A percentile compares a stretch with the other conserved stretches of the same genome.
Conservation (phyloP, 1,140 invertebrate genomes). For the Drosophila truncata region DNA sequence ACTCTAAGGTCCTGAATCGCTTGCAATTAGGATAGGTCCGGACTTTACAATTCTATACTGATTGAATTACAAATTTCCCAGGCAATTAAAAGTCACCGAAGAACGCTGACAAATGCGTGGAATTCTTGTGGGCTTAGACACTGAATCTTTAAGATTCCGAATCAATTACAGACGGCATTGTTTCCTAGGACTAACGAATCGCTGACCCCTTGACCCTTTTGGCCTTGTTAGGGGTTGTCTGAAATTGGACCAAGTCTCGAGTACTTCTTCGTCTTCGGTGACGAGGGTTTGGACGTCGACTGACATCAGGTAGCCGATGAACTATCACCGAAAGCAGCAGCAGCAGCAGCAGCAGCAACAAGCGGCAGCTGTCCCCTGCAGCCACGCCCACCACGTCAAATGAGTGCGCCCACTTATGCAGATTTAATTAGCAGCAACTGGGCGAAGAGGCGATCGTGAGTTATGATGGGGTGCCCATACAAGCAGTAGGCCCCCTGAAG, state of each 20-base stretch:
- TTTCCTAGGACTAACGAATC: conserved; percentile 41
- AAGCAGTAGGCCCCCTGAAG: too few relatives aligned
- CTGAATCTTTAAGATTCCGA: conserved; percentile 18
- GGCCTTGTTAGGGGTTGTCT: conserved; percentile 56
- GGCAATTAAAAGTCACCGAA: conserved; percentile 35
- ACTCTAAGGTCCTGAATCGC: not conserved
- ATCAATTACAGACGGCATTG: conserved; percentile 71
- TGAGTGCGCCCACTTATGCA: conserved; percentile 70
- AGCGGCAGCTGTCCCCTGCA: conserved; percentile 50
- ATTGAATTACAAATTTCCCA: conserved; percentile 68
- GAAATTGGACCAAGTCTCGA: conserved; percentile 54
- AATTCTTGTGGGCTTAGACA: conserved; percentile 5
- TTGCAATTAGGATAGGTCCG: conserved; percentile 30
- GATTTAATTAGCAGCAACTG: conserved; percentile 71
- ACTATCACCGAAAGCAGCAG: not conserved
- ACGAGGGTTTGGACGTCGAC: conserved; percentile 50
- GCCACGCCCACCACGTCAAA: conserved; percentile 57
- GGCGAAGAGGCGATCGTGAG: conserved; percentile 39
- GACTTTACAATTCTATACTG: conserved; percentile 57
- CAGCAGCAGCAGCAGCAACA: conserved; percentile 5
- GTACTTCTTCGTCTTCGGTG: conserved; percentile 26
- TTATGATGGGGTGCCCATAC: conserved; percentile 46
- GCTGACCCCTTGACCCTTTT: conserved; percentile 73
- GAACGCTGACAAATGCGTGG: conserved; percentile 64
- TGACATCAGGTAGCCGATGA: conserved; percentile 37